Conservation (phyloP, 2,888 invertebrate genomes). For the Neria commutata region DNA sequence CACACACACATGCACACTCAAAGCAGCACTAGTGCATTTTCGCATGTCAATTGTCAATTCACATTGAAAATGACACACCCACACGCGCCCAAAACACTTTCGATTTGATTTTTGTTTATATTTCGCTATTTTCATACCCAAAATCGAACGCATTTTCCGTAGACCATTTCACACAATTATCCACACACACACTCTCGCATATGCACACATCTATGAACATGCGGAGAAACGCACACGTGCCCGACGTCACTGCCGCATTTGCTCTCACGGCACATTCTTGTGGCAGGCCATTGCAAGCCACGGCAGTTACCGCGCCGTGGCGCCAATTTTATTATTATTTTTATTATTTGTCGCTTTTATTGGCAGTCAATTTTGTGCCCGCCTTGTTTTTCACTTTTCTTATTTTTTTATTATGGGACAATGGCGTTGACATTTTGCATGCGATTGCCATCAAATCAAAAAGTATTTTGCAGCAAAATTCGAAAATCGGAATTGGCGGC, state of each 20-base stretch:
- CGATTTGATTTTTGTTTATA: background rate
- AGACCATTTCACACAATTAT: slow-evolving; percentile 1
- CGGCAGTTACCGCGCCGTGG: background rate
- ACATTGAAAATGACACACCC: background rate
- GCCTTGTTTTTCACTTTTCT: background rate
- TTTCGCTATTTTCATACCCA: background rate
- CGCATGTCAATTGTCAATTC: background rate
- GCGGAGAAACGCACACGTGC: no score
- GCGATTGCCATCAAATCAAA: background rate
- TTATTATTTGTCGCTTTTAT: slow-evolving; percentile 6
- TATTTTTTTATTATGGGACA: background rate
- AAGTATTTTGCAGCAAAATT: no score
- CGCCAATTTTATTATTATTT: slow-evolving; percentile 19
- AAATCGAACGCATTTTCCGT: background rate
- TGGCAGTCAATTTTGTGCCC: slow-evolving; percentile 6
- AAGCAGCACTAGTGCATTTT: background rate
- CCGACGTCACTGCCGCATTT: no score
- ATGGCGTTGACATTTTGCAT: background rate
- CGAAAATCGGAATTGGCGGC: no score
- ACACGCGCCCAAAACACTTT: background rate
- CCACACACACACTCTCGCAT: background rate
- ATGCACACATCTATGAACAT: no score
- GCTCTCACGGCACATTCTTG: background rate
- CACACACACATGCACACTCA: background rate
- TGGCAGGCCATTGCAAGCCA: background rate